Percentiles rank a stretch among this genome's conserved stretches.
Conservation (phyloP, 2,113 vertebrate species). For the Elgaria multicarinata region DNA sequence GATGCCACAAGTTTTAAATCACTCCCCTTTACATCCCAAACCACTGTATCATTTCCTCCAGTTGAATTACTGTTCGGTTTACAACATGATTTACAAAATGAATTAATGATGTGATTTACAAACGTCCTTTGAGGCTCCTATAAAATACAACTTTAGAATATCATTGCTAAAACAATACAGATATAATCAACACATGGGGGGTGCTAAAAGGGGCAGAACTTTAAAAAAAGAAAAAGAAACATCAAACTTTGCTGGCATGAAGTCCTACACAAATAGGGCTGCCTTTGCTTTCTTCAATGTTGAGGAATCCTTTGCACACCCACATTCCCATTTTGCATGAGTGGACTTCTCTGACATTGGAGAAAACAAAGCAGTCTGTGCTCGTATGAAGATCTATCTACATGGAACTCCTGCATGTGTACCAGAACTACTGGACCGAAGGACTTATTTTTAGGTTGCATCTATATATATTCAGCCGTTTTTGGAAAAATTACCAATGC, state of each 20-base stretch:
- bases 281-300: not conserved
- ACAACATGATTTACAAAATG: constrained; percentile 73
- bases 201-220: constrained; percentile 44
- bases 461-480: constrained; percentile 29
- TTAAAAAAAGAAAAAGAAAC: constrained; percentile 56
- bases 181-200: constrained; percentile 48
- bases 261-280: not conserved
- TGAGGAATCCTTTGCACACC: not conserved
- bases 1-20: constrained; percentile 68
- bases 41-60: constrained; percentile 60
- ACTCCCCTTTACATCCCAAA: constrained; percentile 66
- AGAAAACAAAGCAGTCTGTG: not conserved
- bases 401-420: not conserved
- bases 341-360: not conserved
- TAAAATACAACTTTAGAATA: constrained; percentile 73
- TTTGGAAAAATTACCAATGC: constrained; percentile 34
- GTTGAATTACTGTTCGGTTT: constrained; percentile 73
- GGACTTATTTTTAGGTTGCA: constrained; percentile 44
- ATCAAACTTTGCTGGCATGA: constrained; percentile 12
- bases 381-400: not conserved
- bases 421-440: not conserved
- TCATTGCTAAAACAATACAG: constrained; percentile 63
- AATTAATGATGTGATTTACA: constrained; percentile 70
- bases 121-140: constrained; percentile 70
- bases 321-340: too few relatives aligned